These are phyloP conservation scores for Drosophila ananassae DNA, from an alignment of 1,140 invertebrate genomes.

Conservation along the genomic window DNA sequence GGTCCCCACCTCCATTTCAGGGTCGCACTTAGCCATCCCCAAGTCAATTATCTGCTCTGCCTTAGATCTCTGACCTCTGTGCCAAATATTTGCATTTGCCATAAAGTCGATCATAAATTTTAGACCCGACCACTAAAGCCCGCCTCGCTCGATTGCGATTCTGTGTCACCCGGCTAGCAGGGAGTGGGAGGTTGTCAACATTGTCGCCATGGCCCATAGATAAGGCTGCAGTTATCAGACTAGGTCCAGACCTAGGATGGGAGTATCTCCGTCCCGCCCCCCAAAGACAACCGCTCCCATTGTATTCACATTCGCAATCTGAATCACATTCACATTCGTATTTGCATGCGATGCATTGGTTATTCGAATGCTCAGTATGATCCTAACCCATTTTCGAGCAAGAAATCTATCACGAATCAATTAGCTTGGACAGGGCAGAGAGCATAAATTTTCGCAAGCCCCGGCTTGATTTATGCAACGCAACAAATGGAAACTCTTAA, in stretches of 20 bases:
- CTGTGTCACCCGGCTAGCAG: slow-evolving; percentile 32
- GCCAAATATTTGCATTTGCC: slow-evolving; percentile 54
- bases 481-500: slow-evolving; percentile 47
- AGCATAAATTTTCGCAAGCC: slow-evolving; percentile 13
- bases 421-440: slow-evolving; percentile 10
- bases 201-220: slow-evolving; percentile 36
- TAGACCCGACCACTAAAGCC: slow-evolving; percentile 10
- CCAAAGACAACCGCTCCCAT: slow-evolving; percentile 30
- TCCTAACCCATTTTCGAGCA: slow-evolving; percentile 20
- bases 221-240: slow-evolving; percentile 31
- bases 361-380: slow-evolving; percentile 28
- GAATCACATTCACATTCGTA: slow-evolving; percentile 7
- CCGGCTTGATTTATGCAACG: slow-evolving; percentile 42
- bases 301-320: slow-evolving; percentile 13
- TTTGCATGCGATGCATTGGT: slow-evolving; percentile 10
- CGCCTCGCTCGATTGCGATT: slow-evolving; percentile 39
- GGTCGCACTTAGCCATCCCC: slow-evolving; percentile 4
- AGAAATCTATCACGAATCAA: slow-evolving; percentile 37
- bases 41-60: slow-evolving; percentile 20
- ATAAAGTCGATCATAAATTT: slow-evolving; percentile 57
- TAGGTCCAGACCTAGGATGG: slow-evolving; percentile 12
- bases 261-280: slow-evolving; percentile 17
- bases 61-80: slow-evolving; percentile 60
- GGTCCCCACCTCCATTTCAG: slow-evolving; percentile 17
- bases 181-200: slow-evolving; percentile 34